Conservation (phyloP, 2,888 invertebrate genomes). For the Caenorhabditis imperialis region DNA sequence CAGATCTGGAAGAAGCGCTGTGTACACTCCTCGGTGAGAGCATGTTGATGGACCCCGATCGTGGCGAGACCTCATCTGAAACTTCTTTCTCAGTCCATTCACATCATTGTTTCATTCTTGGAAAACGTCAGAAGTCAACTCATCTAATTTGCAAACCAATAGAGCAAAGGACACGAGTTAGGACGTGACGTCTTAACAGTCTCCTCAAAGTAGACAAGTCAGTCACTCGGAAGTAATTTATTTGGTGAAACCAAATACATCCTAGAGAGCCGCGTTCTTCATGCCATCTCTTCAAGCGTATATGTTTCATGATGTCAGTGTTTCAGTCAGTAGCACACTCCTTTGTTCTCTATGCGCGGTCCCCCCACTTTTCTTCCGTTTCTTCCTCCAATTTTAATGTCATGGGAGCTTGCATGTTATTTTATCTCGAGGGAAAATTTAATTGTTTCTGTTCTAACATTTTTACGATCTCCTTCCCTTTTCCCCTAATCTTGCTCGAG, state of each 20-base stretch:
- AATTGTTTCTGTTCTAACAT: too few relatives aligned
- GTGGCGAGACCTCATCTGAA: slow-evolving; percentile 66
- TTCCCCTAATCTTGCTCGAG: neutral
- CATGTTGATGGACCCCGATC: slow-evolving; percentile 64
- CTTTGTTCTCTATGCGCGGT: too few relatives aligned
- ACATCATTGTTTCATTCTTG: neutral
- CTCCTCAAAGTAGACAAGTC: too few relatives aligned
- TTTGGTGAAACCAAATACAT: slow-evolving; percentile 4
- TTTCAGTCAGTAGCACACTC: neutral
- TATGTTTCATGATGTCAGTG: slow-evolving; percentile 29
- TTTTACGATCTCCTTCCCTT: too few relatives aligned
- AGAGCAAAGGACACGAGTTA: neutral
- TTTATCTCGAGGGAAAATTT: too few relatives aligned
- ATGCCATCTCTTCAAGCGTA: neutral
- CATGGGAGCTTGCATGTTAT: too few relatives aligned
- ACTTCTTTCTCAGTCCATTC: neutral
- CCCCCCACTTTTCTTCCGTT: slow-evolving; percentile 2
- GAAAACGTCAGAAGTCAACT: neutral
- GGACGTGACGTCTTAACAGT: slow-evolving; percentile 24
- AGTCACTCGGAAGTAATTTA: slow-evolving; percentile 26
- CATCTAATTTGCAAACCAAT: slow-evolving; percentile 9
- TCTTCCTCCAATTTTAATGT: too few relatives aligned
- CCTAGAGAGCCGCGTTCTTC: slow-evolving; percentile 22
- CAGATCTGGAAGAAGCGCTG: slow-evolving; percentile 55
- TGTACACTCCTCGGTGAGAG: slow-evolving; percentile 59